Evolutionary conservation across 2,113 vertebrate genomes (phyloP), one percentile per base, ranked within the genome.

Genomic region (Nycticebus coucang): DNA sequence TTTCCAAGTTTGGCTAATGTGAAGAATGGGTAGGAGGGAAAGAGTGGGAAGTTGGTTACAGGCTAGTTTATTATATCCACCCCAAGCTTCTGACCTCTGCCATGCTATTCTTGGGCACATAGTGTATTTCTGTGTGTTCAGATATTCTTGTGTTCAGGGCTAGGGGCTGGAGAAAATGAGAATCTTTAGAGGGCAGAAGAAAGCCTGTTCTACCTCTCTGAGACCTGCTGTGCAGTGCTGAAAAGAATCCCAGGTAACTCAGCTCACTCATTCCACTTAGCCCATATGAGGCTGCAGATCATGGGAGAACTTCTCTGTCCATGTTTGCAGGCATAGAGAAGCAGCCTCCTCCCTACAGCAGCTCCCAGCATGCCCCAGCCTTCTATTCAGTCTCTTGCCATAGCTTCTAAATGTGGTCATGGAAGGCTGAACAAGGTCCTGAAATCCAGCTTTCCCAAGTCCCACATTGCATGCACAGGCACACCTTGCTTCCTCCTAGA

Each of bases 351-450:
- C 28, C 59, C 11, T 82, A 8, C 21, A 66, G 9, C 35, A 10
- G 30, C 22, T 87, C 37, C 19, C 2, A 82, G 53, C 50, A 59
- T 81, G n/a, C 26, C 50, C 50, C n/a, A 75, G 37, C 37, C 82
- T 93, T 88, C 69, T 69, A 55, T n/a, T 53, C 4, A 45, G 64
- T 17, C 26, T 87, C 33, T 68, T 87, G 19, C 22, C 33, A 33
- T 50, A 80, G 59, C 57, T 92, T 92, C 55, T 87, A 85, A 79
- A 53, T 50, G 69, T 88, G 82, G 22, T 85, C 57, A 55, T 83
- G 74, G 89, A 74, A 94, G 85, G 21, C 57, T 35, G 57, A 92
- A 77, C 77, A 92, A 89, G 57, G 28, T 83, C 33, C 71, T 69
- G 4, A 64, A 77, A 6, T n/a, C 3, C 77, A 96, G 66, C 15